A percentile compares a stretch with the other conserved stretches of the same genome.
Evolutionary conservation across 2,113 vertebrate genomes (phyloP).

Genomic region (Onychostoma macrolepis): DNA sequence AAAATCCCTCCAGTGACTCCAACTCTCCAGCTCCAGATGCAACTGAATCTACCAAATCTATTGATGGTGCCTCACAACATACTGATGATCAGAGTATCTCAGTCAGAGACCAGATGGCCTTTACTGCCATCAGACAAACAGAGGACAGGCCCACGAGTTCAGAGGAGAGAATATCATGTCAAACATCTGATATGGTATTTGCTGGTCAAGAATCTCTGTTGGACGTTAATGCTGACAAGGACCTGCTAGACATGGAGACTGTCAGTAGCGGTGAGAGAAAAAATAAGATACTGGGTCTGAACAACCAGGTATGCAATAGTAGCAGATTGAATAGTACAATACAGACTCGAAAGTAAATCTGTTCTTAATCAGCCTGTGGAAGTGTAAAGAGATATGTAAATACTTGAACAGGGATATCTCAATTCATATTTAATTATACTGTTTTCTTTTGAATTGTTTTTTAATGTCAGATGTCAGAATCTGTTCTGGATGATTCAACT

Average conservation of each 20-base stretch:
- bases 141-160: not conserved
- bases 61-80: not conserved
- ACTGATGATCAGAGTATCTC: not conserved
- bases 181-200: constrained; percentile 23
- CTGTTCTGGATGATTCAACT: constrained; percentile 26
- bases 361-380: constrained; percentile 12
- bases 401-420: not conserved
- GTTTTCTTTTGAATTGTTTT: constrained; percentile 39
- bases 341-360: constrained; percentile 21
- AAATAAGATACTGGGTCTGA: constrained; percentile 11
- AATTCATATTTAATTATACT: constrained; percentile 31
- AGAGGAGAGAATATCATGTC: not conserved
- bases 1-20: not conserved
- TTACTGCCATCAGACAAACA: constrained; percentile 9
- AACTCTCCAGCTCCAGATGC: not conserved
- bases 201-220: not conserved
- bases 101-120: not conserved
- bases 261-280: constrained; percentile 33
- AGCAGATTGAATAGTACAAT: constrained; percentile 7
- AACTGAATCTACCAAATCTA: not conserved
- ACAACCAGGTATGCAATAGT: constrained; percentile 40
- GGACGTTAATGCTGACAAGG: constrained; percentile 4
- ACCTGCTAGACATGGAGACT: constrained; percentile 10
- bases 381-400: not conserved
- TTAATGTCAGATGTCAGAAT: constrained; percentile 41